Evolutionary conservation across 1,140 invertebrate species (phyloP), one percentile per base, ranked within the genome.

Genomic region (Colletes gigas): DNA sequence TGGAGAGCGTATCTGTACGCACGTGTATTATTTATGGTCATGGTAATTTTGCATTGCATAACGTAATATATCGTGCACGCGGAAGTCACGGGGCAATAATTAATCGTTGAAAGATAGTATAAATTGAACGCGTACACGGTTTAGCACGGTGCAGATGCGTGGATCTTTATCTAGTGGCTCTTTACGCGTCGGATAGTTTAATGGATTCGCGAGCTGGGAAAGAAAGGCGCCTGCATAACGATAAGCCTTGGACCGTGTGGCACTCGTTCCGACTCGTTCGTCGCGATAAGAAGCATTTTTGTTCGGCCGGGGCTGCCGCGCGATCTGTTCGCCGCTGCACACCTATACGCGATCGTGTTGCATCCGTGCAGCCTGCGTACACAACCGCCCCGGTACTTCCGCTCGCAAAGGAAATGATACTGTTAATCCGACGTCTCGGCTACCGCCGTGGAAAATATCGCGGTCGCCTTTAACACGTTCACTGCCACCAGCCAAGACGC

Each of bases 61-160:
- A 76, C 10, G 12, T 21, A n/a, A 57, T 55, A n/a, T 67, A 75
- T 66, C 50, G 14, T 15, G 39, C 19, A 67, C 52, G 10, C 73
- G 73, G 73, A 76, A 76, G 73, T 57, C 17, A 7, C 6, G n/a
- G n/a, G 15, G 50, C 19, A 68, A 67, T 76, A 76, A 76, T 76
- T 68, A 76, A 76, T 67, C 63, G 52, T 67, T 21, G 30, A 47
- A 76, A 57, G 63, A 76, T 57, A 68, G 50, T 30, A 30, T 76
- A 76, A 67, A 76, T 57, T 8, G 73, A 57, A 21, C 19, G 39
- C 21, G 19, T 17, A 41, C 59, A 4, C 15, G 57, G 5, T 14
- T n/a, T 30, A 50, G 2, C 60, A 6, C 21, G 14, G 44, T 15
- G 57, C 15, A 30, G 41, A 44, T 67, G 39, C 73, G 73, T 68